Evolutionary conservation across 1,140 invertebrate genomes (phyloP), one percentile per base, ranked within the genome.

Genomic region (Lithobius niger): DNA sequence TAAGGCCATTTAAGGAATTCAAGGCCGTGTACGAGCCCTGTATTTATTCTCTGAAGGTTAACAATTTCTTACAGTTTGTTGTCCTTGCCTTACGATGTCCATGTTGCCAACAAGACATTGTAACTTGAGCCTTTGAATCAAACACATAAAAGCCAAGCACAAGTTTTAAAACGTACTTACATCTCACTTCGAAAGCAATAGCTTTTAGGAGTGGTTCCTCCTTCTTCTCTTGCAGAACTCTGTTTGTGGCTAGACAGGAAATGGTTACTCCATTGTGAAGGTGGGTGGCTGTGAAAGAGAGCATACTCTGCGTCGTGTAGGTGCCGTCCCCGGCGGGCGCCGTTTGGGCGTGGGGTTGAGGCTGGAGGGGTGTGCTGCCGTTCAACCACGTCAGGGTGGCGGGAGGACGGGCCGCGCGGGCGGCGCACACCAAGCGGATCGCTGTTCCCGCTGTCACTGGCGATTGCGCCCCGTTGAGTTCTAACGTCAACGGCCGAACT

Each of bases 341-440:
- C 10, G 18, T 55, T 26, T 44, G 31, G 40, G 53, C 31, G 21
- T 55, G 53, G 10, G 31, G 42, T 24, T 55, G 45, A 15, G 59
- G 49, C 2, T 54, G 44, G 10, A 62, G 44, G 16, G 74, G 65
- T n/a, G 77, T 64, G 0, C 84, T 82, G 10, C 81, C 78, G 64
- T 90, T 90, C 71, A 78, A 86, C 88, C 88, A 93, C 28, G 83
- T 82, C 42, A 91, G 75, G 62, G 80, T 82, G 1, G 88, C 88
- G 1, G 86, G 77, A 1, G 88, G 89, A 36, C 83, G 74, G 1
- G 88, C 87, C 0, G 84, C 86, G 31, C 76, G 74, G 1, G 87
- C 79, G 24, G 77, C 72, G 66, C 89, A 93, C 64, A 81, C 77
- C 26, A 92, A 75, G 19, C 82, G 76, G 19, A 91, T 82, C 58